Percentiles rank a stretch among this genome's conserved stretches.
These are phyloP conservation scores for Resseliella maxima DNA, from an alignment of 2,888 invertebrate genomes.

Conservation along the genomic window DNA sequence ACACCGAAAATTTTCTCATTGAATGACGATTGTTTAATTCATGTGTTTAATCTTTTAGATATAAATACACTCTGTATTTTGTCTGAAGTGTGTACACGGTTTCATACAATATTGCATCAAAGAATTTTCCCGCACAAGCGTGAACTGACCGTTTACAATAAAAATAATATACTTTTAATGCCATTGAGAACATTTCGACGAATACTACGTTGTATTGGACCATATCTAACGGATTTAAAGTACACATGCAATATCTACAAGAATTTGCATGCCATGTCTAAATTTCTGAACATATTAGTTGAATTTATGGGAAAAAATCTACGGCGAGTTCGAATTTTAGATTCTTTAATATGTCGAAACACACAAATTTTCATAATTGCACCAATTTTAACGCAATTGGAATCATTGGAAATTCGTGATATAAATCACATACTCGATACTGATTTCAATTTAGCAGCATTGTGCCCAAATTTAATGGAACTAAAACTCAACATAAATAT, in stretches of 20 bases:
- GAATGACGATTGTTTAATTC: neutral
- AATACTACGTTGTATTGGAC: neutral
- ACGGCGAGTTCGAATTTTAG: neutral
- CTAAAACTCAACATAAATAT: neutral
- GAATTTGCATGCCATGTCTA: neutral
- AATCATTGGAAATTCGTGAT: neutral
- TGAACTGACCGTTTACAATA: neutral
- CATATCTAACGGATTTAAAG: neutral
- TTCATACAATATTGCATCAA: neutral
- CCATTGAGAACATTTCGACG: neutral
- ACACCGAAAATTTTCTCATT: neutral
- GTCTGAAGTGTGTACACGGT: constrained; percentile 6
- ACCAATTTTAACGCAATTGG: neutral
- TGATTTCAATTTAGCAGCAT: neutral
- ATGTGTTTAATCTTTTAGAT: neutral
- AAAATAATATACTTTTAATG: neutral
- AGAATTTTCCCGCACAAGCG: neutral
- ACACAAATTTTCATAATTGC: neutral
- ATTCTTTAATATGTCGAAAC: neutral
- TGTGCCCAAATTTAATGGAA: neutral
- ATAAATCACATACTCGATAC: neutral
- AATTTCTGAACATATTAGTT: neutral
- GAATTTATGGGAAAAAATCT: neutral
- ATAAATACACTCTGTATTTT: neutral
- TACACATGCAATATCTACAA: neutral